Percentiles rank a stretch among this genome's conserved stretches.
phyloP scores from a whole-genome alignment of 1,140 invertebrate species.

The Adelges cooleyi region DNA sequence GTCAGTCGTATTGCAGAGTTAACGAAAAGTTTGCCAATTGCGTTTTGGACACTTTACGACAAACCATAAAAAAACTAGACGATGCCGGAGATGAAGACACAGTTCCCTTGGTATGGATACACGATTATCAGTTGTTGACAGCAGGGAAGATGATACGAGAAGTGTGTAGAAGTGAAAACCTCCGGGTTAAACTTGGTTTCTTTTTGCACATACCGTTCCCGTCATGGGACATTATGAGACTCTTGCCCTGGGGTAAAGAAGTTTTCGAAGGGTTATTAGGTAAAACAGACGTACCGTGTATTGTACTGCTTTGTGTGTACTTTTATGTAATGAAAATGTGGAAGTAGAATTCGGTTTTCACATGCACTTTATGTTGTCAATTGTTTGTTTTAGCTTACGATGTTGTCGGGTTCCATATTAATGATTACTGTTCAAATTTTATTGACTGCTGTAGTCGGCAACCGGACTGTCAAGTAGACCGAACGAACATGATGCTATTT shows the following conservation, averaged over 20 bases:
- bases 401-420: constrained; percentile 84
- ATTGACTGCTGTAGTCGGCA: constrained; percentile 80
- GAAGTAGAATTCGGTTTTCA: background rate
- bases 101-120: constrained; percentile 75
- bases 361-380: background rate
- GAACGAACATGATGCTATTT: constrained; percentile 72
- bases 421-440: constrained; percentile 81
- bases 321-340: background rate
- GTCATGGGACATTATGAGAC: constrained; percentile 78
- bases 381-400: constrained; percentile 56
- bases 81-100: constrained; percentile 41
- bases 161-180: constrained; percentile 16
- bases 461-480: constrained; percentile 72
- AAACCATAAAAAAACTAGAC: constrained; percentile 51
- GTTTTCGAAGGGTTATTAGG: constrained; percentile 75
- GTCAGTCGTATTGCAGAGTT: constrained; percentile 57
- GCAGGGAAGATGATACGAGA: constrained; percentile 69
- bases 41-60: constrained; percentile 59
- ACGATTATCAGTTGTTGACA: constrained; percentile 84
- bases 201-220: constrained; percentile 87
- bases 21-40: constrained; percentile 81
- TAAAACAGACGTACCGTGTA: constrained; percentile 35
- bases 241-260: constrained; percentile 82
- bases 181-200: constrained; percentile 66
- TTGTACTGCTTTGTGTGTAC: background rate